These are phyloP conservation scores for Neuroterus valhalla DNA, from an alignment of 1,140 invertebrate species.

Conservation along the genomic window DNA sequence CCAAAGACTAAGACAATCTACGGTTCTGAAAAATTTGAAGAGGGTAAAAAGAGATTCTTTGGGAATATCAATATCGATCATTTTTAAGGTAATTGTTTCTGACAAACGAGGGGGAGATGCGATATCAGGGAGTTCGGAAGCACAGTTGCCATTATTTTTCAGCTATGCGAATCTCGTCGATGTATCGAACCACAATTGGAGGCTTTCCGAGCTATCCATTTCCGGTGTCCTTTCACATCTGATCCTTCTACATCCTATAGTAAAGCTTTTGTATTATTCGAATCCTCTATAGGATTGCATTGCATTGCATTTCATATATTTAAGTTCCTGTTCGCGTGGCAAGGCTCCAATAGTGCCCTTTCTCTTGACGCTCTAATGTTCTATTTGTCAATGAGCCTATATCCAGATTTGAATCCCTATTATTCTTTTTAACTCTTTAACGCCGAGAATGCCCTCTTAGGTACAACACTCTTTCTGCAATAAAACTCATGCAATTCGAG, in stretches of 20 bases:
- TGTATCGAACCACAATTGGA: constrained; percentile 45
- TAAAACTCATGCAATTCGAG: too few relatives aligned
- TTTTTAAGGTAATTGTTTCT: too few relatives aligned
- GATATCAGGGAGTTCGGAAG: not conserved
- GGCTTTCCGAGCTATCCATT: constrained; percentile 51
- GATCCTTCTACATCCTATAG: constrained; percentile 28
- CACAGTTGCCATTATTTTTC: constrained; percentile 44
- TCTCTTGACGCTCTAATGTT: constrained; percentile 54
- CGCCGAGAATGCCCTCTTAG: too few relatives aligned
- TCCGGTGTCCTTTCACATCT: constrained; percentile 43
- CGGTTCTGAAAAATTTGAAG: too few relatives aligned
- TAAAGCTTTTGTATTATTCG: constrained; percentile 28
- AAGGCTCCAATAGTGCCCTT: constrained; percentile 49
- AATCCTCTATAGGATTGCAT: constrained; percentile 32
- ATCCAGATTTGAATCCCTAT: constrained; percentile 36
- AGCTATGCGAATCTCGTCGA: constrained; percentile 37
- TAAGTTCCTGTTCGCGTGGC: constrained; percentile 49
- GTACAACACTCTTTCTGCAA: too few relatives aligned
- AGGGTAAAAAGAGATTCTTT: too few relatives aligned
- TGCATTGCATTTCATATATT: constrained; percentile 53
- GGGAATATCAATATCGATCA: too few relatives aligned
- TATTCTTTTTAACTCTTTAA: constrained; percentile 12
- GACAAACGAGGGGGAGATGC: too few relatives aligned
- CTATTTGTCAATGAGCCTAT: constrained; percentile 58
- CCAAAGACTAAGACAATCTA: too few relatives aligned